phyloP scores from a whole-genome alignment of 2,888 invertebrate genomes.

The Polymixis flavicincta region DNA sequence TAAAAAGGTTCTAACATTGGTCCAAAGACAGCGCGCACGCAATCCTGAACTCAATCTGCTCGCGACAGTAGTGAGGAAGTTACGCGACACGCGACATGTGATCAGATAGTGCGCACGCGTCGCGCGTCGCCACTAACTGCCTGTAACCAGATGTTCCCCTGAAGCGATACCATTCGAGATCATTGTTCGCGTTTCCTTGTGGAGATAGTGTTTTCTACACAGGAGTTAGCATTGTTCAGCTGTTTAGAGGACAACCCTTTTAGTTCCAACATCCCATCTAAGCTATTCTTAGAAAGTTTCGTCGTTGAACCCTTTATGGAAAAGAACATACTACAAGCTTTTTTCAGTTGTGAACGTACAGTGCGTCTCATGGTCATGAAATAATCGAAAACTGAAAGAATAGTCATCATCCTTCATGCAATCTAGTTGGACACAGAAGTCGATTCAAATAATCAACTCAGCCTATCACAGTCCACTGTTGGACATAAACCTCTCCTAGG shows the following conservation, averaged over 20 bases:
- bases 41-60: constrained; percentile 60
- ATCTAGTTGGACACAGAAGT: neutral
- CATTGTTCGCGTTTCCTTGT: constrained; percentile 62
- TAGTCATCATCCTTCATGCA: no score
- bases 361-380: neutral
- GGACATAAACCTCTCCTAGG: no score
- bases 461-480: no score
- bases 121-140: constrained; percentile 62
- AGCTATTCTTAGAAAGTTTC: constrained; percentile 2
- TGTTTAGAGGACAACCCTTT: constrained; percentile 31
- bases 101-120: constrained; percentile 66
- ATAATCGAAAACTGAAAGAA: no score
- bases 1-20: neutral
- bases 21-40: constrained; percentile 22
- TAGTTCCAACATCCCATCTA: constrained; percentile 10
- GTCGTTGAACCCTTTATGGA: neutral
- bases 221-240: constrained; percentile 24
- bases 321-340: neutral
- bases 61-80: constrained; percentile 53
- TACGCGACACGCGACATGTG: constrained; percentile 62
- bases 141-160: constrained; percentile 56
- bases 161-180: constrained; percentile 57
- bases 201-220: constrained; percentile 41
- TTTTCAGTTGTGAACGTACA: no score
- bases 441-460: no score